Conservation (phyloP, 2,113 vertebrate genomes). For the Gnathonemus longibarbis region DNA sequence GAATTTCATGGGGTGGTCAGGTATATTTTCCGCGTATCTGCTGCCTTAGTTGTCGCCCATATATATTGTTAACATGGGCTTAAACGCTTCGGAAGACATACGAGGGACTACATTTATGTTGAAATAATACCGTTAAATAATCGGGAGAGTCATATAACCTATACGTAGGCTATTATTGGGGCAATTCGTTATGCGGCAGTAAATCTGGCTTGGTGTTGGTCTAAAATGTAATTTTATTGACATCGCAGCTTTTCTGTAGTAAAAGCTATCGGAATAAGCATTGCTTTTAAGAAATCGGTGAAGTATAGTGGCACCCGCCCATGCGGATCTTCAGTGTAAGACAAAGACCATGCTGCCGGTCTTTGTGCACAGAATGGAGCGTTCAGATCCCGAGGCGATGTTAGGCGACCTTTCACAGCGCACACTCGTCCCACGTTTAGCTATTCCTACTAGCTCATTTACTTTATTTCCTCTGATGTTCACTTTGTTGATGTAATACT, state of each 20-base stretch:
- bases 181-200: not conserved
- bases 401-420: not conserved
- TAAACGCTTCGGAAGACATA: not conserved
- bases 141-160: not conserved
- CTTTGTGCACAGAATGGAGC: not conserved
- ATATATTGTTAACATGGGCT: not conserved
- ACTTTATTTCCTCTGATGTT: not conserved
- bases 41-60: not conserved
- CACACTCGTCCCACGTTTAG: not conserved
- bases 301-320: slow-evolving; percentile 26
- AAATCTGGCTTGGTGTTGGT: not conserved
- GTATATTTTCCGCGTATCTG: not conserved
- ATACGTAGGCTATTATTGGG: not conserved
- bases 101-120: not conserved
- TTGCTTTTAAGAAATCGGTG: not conserved
- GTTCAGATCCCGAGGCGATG: not conserved
- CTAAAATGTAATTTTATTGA: not conserved
- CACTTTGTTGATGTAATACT: not conserved
- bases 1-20: not conserved
- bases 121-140: not conserved
- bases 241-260: not conserved
- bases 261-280: not conserved
- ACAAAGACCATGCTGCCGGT: slow-evolving; percentile 9
- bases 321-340: slow-evolving; percentile 27
- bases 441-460: not conserved